phyloP scores from a whole-genome alignment of 2,888 invertebrate genomes.

The Heliconius ethilla region DNA sequence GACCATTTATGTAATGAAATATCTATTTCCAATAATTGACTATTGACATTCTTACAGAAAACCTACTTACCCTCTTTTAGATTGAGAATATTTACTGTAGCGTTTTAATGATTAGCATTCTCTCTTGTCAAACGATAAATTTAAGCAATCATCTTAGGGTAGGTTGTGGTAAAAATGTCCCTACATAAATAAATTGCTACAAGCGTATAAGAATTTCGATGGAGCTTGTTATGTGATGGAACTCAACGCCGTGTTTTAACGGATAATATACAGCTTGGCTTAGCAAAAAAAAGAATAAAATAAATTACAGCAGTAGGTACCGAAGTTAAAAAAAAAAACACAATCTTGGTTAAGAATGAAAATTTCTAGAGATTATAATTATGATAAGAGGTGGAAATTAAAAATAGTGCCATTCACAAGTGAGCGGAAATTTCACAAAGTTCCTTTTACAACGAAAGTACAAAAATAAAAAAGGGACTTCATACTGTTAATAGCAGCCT shows the following conservation, averaged over 20 bases:
- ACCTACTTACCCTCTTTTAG: no score
- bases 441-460: background rate
- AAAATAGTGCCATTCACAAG: background rate
- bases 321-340: background rate
- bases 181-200: no score
- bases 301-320: background rate
- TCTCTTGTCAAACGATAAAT: no score
- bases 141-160: no score
- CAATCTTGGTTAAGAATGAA: background rate
- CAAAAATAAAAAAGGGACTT: background rate
- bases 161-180: no score
- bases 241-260: no score
- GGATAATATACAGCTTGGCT: no score
- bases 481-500: background rate
- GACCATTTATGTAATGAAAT: background rate
- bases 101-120: background rate
- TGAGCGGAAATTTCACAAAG: background rate
- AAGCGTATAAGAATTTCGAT: no score
- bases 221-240: no score
- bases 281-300: no score
- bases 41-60: background rate
- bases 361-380: background rate
- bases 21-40: background rate
- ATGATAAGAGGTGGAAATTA: constrained; percentile 12
- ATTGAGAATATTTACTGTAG: no score